These are phyloP conservation scores for Hippoglossus hippoglossus DNA, from an alignment of 2,797 vertebrate species.

Conservation along the genomic window DNA sequence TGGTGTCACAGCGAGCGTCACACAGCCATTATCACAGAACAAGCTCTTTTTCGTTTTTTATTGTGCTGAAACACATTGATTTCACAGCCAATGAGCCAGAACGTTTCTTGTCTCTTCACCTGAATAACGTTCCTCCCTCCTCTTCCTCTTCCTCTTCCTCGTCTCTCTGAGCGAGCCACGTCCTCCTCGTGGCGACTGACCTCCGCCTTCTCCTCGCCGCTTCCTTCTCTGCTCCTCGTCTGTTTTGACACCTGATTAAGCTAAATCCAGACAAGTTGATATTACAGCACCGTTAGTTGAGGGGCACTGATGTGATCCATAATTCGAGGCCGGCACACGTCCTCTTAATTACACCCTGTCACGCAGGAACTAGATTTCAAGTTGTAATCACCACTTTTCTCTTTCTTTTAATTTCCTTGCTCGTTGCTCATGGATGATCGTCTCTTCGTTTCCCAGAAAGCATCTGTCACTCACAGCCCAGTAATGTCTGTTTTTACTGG, in stretches of 20 bases:
- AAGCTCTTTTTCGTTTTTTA: slow-evolving; percentile 18
- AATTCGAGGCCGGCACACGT: slow-evolving; percentile 3
- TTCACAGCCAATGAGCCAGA: slow-evolving; percentile 58
- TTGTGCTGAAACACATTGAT: slow-evolving; percentile 41
- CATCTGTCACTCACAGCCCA: slow-evolving; percentile 14
- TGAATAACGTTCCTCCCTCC: background rate
- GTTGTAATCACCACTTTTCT: slow-evolving; percentile 6
- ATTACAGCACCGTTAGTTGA: slow-evolving; percentile 5
- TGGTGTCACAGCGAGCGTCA: slow-evolving; percentile 41
- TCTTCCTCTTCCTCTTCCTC: background rate
- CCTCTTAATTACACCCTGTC: slow-evolving; percentile 52
- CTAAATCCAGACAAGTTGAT: slow-evolving; percentile 24
- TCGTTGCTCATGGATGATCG: slow-evolving; percentile 33
- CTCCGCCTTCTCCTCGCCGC: background rate
- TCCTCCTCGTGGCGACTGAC: background rate
- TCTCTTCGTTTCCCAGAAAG: slow-evolving; percentile 8
- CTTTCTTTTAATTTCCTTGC: background rate
- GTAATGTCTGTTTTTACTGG: background rate
- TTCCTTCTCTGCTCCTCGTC: slow-evolving; percentile 8
- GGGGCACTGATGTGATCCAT: slow-evolving; percentile 20
- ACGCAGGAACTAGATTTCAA: background rate
- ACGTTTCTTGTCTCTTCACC: slow-evolving; percentile 36
- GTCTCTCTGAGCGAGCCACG: accelerated
- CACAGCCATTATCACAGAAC: slow-evolving; percentile 45
- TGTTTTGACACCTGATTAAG: slow-evolving; percentile 34